Evolutionary conservation across 64 coral and sea anemone genomes (phyloP).

Genomic region (Exaiptasia diaphana): DNA sequence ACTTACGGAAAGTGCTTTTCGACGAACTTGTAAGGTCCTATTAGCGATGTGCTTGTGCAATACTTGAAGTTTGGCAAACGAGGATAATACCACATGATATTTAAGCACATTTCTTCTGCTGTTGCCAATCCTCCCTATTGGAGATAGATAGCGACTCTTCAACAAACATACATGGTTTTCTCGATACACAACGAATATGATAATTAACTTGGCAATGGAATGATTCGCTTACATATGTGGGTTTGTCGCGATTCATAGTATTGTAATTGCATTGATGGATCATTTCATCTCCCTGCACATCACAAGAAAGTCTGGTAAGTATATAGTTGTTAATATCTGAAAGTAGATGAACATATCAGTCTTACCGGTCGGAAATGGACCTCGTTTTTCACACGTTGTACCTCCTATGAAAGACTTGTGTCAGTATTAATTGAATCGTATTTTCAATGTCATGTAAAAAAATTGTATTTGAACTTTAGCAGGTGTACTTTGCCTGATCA

Average conservation of each 20-base stretch:
- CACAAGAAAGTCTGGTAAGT: no score
- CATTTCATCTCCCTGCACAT: neutral
- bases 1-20: conserved; percentile 42
- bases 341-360: neutral
- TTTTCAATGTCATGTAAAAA: no score
- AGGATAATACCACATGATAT: conserved; percentile 19
- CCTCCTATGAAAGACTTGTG: neutral
- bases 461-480: no score
- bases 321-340: no score
- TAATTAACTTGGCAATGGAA: neutral
- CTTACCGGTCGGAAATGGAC: neutral
- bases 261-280: conserved; percentile 21
- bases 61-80: neutral
- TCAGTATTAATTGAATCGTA: no score
- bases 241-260: neutral
- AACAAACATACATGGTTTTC: neutral
- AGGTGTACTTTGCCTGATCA: no score
- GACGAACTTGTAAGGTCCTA: neutral
- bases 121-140: neutral
- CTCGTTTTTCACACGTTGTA: neutral
- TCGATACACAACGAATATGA: neutral
- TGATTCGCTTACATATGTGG: neutral
- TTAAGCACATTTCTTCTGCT: conserved; percentile 14
- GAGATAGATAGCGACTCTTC: neutral
- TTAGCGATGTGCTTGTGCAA: neutral